A percentile compares a stretch with the other conserved stretches of the same genome.
These are phyloP conservation scores for Thamnaconus septentrionalis DNA, from an alignment of 2,113 vertebrate genomes.

Conservation along the genomic window DNA sequence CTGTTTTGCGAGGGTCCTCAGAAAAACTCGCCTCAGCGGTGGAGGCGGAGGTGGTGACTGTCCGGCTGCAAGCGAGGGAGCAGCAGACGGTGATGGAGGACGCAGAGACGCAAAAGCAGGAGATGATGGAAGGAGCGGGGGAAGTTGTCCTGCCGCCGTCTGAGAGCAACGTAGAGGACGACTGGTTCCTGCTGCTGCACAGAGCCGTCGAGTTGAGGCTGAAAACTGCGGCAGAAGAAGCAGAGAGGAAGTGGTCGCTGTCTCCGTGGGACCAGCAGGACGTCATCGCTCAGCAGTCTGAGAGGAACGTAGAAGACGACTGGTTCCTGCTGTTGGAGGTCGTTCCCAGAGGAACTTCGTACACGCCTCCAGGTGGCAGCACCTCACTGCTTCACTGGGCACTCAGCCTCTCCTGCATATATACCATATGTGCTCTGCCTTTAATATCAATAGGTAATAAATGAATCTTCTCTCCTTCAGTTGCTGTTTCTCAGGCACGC, in stretches of 20 bases:
- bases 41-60: too few species aligned
- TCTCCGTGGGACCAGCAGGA: conserved; percentile 13
- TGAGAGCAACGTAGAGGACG: conserved; percentile 48
- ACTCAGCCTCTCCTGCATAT: too few species aligned
- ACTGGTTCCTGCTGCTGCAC: conserved; percentile 60
- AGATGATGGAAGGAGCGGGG: too few species aligned
- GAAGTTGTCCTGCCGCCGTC: not conserved
- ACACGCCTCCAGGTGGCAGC: conserved; percentile 54
- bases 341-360: conserved; percentile 34
- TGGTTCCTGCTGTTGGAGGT: conserved; percentile 59
- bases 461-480: too few species aligned
- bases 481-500: too few species aligned
- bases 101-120: conserved; percentile 25
- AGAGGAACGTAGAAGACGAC: conserved; percentile 53
- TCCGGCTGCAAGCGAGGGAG: too few species aligned
- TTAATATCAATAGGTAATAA: too few species aligned
- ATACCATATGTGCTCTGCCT: too few species aligned
- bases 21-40: too few species aligned
- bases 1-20: conserved; percentile 12
- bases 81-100: not conserved
- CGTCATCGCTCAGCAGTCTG: not conserved
- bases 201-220: conserved; percentile 11
- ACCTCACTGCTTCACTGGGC: not conserved
- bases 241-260: not conserved
- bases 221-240: not conserved